phyloP scores from a whole-genome alignment of 2,888 invertebrate genomes.

The Drosophila mimetica region DNA sequence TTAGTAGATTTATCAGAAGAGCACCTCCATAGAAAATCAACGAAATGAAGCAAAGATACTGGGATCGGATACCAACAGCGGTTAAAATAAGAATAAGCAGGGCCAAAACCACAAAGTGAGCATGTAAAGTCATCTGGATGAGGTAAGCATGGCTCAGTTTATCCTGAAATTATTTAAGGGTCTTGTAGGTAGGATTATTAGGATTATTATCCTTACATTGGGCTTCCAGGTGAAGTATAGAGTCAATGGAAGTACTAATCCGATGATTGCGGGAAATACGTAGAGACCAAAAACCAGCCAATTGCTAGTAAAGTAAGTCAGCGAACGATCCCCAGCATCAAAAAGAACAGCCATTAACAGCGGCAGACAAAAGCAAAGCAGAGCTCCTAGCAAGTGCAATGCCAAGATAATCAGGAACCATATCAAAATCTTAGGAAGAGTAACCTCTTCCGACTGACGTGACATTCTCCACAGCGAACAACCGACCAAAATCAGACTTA shows the following conservation, averaged over 20 bases:
- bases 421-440: slow-evolving; percentile 57
- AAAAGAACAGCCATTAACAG: slow-evolving; percentile 82
- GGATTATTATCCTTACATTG: too few species aligned
- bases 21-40: slow-evolving; percentile 79
- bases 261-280: slow-evolving; percentile 80
- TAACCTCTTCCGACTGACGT: slow-evolving; percentile 49
- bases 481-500: slow-evolving; percentile 77
- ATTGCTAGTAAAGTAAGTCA: slow-evolving; percentile 87
- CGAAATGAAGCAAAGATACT: slow-evolving; percentile 76
- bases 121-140: slow-evolving; percentile 81
- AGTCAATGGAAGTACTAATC: slow-evolving; percentile 72
- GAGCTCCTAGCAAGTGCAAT: slow-evolving; percentile 77
- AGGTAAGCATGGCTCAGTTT: slow-evolving; percentile 69
- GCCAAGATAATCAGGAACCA: slow-evolving; percentile 53
- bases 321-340: slow-evolving; percentile 83
- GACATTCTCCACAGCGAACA: slow-evolving; percentile 76
- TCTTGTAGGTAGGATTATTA: neutral
- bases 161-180: slow-evolving; percentile 51
- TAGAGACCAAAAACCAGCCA: slow-evolving; percentile 85
- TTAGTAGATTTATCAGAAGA: slow-evolving; percentile 73
- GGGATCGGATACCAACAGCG: slow-evolving; percentile 70
- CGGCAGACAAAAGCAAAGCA: slow-evolving; percentile 78
- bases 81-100: slow-evolving; percentile 72
- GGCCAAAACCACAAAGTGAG: slow-evolving; percentile 76
- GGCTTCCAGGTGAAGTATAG: slow-evolving; percentile 73